Conservation (phyloP, 2,888 invertebrate genomes). For the Dilophus febrilis region DNA sequence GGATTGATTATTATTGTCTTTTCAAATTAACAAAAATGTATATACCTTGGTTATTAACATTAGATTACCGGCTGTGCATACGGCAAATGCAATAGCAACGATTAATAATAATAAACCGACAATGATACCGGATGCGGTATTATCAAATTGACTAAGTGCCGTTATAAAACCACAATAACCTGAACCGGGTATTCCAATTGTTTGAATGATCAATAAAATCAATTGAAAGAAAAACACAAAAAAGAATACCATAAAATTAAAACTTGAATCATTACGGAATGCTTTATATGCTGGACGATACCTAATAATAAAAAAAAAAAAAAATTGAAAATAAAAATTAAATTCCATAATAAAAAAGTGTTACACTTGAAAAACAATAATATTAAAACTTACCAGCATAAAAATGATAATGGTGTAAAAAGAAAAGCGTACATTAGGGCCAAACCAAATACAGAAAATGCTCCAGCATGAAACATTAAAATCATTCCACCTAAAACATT, state of each 20-base stretch:
- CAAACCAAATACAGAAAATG: conserved; percentile 64
- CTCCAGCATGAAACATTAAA: conserved; percentile 43
- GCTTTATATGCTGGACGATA: conserved; percentile 98
- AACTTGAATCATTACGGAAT: conserved; percentile 95
- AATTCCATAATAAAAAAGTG: neutral
- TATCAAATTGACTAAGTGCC: conserved; percentile 47
- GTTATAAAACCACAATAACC: conserved; percentile 77
- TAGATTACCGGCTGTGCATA: conserved; percentile 58
- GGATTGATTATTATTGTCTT: no score
- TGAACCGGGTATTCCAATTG: conserved; percentile 66
- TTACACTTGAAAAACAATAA: no score
- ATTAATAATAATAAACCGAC: conserved; percentile 63
- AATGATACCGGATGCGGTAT: conserved; percentile 39
- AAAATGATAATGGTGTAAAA: conserved; percentile 91
- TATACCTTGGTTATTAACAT: conserved; percentile 73
- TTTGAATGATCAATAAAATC: conserved; percentile 71
- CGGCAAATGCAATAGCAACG: conserved; percentile 62
- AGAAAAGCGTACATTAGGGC: conserved; percentile 76
- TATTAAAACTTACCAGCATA: conserved; percentile 84
- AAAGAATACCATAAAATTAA: conserved; percentile 99
- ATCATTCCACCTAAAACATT: conserved; percentile 79
- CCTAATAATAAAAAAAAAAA: conserved; percentile 15
- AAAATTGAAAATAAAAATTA: neutral
- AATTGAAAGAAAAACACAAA: conserved; percentile 96
- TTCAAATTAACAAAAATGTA: neutral